Percentiles rank a stretch among this genome's conserved stretches.
Evolutionary conservation across 1,140 invertebrate genomes (phyloP).

Genomic region (Drosophila mojavensis): DNA sequence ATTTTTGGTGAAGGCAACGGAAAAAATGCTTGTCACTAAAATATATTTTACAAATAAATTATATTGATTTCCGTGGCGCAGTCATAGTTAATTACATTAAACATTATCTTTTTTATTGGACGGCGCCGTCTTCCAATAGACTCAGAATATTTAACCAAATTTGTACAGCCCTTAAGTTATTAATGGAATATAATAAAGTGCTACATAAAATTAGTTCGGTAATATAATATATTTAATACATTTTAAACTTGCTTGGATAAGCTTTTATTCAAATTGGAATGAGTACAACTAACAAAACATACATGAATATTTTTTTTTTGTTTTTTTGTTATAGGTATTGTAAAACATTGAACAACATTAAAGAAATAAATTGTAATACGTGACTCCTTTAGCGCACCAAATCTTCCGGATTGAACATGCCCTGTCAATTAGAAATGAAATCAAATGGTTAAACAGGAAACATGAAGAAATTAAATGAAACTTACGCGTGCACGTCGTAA

Average conservation of each 20-base stretch:
- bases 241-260: neutral
- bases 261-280: conserved; percentile 3
- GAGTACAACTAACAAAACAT: conserved; percentile 3
- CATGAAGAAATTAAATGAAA: conserved; percentile 11
- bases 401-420: conserved; percentile 95
- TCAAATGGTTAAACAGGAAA: neutral
- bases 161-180: no score
- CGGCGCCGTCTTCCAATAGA: no score
- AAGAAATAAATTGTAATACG: conserved; percentile 2
- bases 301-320: neutral
- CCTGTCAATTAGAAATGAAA: conserved; percentile 86
- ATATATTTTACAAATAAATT: no score
- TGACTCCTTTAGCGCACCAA: conserved; percentile 84
- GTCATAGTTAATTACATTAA: no score
- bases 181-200: no score
- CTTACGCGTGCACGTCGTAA: conserved; percentile 95
- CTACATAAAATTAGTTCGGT: neutral
- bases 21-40: no score
- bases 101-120: no score
- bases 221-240: neutral
- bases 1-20: no score
- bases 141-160: no score
- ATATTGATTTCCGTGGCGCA: no score
- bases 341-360: conserved; percentile 16
- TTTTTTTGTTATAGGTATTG: conserved; percentile 7